Percentiles rank a stretch among this genome's conserved stretches.
Conservation (phyloP, 2,888 invertebrate genomes). For the Rambutsinella grinnellia region DNA sequence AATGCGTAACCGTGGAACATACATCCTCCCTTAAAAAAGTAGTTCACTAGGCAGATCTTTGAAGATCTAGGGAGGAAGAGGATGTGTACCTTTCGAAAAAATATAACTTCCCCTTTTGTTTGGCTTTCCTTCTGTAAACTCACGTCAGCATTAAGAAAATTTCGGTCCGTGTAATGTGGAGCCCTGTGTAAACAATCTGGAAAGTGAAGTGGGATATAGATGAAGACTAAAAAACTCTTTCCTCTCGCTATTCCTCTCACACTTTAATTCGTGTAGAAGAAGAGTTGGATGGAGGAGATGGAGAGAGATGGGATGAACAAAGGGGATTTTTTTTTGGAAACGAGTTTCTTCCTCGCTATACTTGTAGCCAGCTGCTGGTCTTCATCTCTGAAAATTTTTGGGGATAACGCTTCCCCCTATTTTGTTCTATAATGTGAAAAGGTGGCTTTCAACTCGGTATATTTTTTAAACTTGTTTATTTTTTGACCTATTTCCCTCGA, state of each 20-base stretch:
- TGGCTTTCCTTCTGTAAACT: background rate
- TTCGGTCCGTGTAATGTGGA: background rate
- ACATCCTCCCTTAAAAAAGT: background rate
- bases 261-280: background rate
- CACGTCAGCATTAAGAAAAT: background rate
- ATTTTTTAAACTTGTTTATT: background rate
- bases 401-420: background rate
- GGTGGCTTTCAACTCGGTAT: background rate
- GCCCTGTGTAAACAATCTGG: background rate
- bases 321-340: background rate
- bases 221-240: background rate
- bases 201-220: background rate
- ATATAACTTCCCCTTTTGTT: no score
- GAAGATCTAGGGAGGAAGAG: background rate
- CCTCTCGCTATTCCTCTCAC: background rate
- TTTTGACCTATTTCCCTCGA: slow-evolving; percentile 23
- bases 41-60: background rate
- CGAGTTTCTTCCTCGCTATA: background rate
- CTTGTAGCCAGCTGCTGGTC: background rate
- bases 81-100: background rate
- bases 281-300: background rate
- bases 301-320: no score
- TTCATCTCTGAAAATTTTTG: background rate
- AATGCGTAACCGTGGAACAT: no score
- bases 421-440: background rate